phyloP scores from a whole-genome alignment of 2,888 invertebrate species.

The Bembecia ichneumoniformis region DNA sequence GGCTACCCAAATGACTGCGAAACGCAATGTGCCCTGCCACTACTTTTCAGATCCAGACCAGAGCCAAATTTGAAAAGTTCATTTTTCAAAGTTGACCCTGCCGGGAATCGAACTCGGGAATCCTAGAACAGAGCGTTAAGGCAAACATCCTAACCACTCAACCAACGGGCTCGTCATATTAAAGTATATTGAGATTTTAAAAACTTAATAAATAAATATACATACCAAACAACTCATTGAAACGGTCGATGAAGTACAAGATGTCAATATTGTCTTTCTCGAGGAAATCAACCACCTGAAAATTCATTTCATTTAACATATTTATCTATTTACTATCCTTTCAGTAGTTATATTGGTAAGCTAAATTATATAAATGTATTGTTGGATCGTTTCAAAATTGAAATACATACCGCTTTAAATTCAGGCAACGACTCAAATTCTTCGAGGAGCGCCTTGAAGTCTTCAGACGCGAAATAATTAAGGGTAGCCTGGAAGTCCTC shows the following conservation, averaged over 20 bases:
- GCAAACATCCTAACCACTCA: too few relatives aligned
- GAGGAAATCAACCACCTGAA: conserved; percentile 48
- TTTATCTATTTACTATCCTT: background rate
- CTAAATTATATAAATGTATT: too few relatives aligned
- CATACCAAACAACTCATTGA: conserved; percentile 44
- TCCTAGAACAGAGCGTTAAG: too few relatives aligned
- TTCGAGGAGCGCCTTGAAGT: conserved; percentile 37
- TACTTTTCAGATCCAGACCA: too few relatives aligned
- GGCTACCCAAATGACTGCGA: too few relatives aligned
- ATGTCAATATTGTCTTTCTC: conserved; percentile 55
- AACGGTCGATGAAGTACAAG: conserved; percentile 37
- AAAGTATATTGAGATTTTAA: background rate
- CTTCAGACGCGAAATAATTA: conserved; percentile 29
- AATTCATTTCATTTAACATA: conserved; percentile 4
- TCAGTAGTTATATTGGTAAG: too few relatives aligned
- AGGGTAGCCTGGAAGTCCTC: conserved; percentile 36
- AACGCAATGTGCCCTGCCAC: too few relatives aligned
- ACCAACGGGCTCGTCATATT: too few relatives aligned
- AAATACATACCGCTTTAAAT: conserved; percentile 42
- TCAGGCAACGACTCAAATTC: conserved; percentile 51
- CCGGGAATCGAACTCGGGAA: too few relatives aligned
- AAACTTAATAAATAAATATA: conserved; percentile 4
- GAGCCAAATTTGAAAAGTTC: too few relatives aligned
- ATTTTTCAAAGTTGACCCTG: too few relatives aligned
- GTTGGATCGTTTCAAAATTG: too few relatives aligned